Base-by-base conservation (phyloP, 2,888 invertebrate genomes). In the Seladonia tumulorum region DNA sequence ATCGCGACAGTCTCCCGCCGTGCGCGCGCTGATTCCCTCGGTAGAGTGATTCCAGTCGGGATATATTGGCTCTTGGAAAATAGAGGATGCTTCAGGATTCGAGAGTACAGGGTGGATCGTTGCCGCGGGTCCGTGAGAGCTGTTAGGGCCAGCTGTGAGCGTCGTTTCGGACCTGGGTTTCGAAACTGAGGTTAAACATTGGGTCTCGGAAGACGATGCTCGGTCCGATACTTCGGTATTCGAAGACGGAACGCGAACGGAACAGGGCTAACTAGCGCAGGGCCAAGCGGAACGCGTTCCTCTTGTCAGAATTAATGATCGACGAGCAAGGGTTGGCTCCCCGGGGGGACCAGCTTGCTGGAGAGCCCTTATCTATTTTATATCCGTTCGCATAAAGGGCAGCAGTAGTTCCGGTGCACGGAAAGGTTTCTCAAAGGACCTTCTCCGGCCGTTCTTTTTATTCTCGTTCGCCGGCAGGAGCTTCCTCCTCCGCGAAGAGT, bases 381-480 rank as follows among this genome's bases (percentile, higher is more conserved):
- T 82, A 85, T 66, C 42, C 75, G 79, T 35, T 76, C 53, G 81
- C 85, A 81, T 75, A 78, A 86, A 88, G 80, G 82, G 82, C 68
- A 73, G 76, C 87, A 70, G 68, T 35, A 68, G 53, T 63, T 66
- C 53, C 60, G 73, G 35, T 60, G 49, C 75, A n/a, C 71, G 42
- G 63, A 73, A 81, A 81, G 68, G 76, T 79, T 82, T 57, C 82
- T 89, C 89, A 87, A 89, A 89, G 86, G 86, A 86, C 63, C 76
- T 75, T 47, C 77, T 10, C 63, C 47, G 39, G 39, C 45, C 57
- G 60, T 25, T 45, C 39, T 45, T 70, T 70, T 49, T 63, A 70
- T 72, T 73, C 77, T 25, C 57, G 29, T 42, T 29, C 45, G 49
- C 16, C 42, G 29, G 39, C 39, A 73, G 29, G n/a, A 47, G 45